These are phyloP conservation scores for Mus spicilegus DNA, from an alignment of 2,113 vertebrate species.

Conservation along the genomic window DNA sequence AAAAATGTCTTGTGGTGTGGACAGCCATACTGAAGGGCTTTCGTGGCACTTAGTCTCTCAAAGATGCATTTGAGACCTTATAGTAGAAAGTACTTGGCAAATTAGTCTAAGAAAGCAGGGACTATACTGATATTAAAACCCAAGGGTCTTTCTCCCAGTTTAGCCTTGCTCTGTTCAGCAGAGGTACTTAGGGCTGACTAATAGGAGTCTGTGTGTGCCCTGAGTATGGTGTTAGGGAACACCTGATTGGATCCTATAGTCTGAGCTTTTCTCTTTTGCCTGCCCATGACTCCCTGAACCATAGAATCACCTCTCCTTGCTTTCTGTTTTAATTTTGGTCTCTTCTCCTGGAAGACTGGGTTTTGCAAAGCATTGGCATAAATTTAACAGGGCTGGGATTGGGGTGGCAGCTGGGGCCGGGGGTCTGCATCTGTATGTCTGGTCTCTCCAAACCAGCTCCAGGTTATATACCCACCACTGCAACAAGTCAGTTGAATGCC, in stretches of 20 bases:
- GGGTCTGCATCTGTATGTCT: background rate
- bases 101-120: background rate
- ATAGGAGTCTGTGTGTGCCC: background rate
- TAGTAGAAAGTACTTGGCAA: background rate
- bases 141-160: background rate
- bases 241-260: background rate
- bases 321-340: background rate
- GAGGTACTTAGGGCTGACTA: background rate
- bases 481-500: background rate
- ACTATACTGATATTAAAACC: background rate
- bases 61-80: background rate
- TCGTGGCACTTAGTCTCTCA: background rate
- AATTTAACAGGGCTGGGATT: too few species aligned
- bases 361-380: background rate
- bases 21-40: background rate
- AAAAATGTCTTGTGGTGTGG: background rate
- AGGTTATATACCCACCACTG: background rate
- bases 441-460: background rate
- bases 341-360: background rate
- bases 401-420: background rate
- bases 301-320: background rate
- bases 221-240: accelerated
- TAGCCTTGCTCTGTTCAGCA: background rate
- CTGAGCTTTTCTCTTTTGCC: background rate
- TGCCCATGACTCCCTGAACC: accelerated